Evolutionary conservation across 2,888 invertebrate species (phyloP).

Genomic region (Hemistola chrysoprasaria): DNA sequence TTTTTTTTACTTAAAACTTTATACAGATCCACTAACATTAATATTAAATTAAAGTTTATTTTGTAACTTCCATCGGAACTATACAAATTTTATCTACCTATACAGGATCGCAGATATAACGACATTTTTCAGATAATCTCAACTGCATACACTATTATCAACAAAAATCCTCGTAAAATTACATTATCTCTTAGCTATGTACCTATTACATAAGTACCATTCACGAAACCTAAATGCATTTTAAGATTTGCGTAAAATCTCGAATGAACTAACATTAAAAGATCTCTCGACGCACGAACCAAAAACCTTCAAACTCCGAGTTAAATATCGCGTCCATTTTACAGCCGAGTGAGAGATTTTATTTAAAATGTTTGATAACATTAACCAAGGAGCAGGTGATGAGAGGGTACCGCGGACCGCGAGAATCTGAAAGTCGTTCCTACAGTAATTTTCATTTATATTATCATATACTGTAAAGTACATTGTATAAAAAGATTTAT

Average conservation of each 20-base stretch:
- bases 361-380: no score
- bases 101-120: constrained; percentile 33
- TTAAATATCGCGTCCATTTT: no score
- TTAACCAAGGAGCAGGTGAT: no score
- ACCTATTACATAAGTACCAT: constrained; percentile 3
- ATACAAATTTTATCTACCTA: constrained; percentile 60
- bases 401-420: constrained; percentile 21
- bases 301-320: no score
- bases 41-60: constrained; percentile 40
- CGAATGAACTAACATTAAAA: constrained; percentile 1
- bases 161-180: no score
- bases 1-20: constrained; percentile 65
- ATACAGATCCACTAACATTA: constrained; percentile 59
- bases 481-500: constrained; percentile 63
- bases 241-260: constrained; percentile 1
- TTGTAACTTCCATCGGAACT: constrained; percentile 40
- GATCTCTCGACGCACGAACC: constrained; percentile 11
- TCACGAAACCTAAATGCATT: constrained; percentile 15
- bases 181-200: constrained; percentile 5
- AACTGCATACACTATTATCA: no score
- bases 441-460: no score
- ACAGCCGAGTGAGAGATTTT: no score
- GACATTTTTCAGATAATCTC: constrained; percentile 54
- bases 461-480: constrained; percentile 38
- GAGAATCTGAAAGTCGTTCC: constrained; percentile 25